Percentiles rank a stretch among this genome's conserved stretches.
phyloP scores from a whole-genome alignment of 2,888 invertebrate species.

The Sericinus montela region DNA sequence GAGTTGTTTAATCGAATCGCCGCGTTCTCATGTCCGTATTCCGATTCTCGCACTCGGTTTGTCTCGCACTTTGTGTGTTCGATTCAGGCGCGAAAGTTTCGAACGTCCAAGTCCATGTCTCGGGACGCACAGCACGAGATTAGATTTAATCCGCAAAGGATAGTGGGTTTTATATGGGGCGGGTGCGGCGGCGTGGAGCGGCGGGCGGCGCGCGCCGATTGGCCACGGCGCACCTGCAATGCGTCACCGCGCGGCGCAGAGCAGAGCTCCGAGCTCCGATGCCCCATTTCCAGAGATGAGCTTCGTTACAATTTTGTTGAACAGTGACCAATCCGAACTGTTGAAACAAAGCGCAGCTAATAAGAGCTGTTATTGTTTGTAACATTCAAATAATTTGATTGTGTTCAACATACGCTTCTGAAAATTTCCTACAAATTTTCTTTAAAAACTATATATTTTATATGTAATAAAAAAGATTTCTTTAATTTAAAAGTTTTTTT shows the following conservation, averaged over 20 bases:
- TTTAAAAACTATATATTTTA: too few species aligned
- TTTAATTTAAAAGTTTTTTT: too few species aligned
- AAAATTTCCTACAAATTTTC: too few species aligned
- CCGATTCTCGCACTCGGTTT: constrained; percentile 39
- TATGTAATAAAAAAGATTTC: too few species aligned
- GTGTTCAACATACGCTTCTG: too few species aligned
- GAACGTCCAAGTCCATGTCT: constrained; percentile 74
- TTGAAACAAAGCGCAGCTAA: constrained; percentile 9
- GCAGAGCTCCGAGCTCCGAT: constrained; percentile 38
- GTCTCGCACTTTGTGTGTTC: constrained; percentile 39
- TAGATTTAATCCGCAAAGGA: constrained; percentile 82
- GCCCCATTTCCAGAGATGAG: constrained; percentile 46
- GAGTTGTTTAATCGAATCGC: constrained; percentile 68
- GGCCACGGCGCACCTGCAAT: constrained; percentile 91
- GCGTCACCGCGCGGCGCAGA: constrained; percentile 81
- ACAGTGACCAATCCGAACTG: constrained; percentile 31
- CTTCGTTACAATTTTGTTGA: constrained; percentile 16
- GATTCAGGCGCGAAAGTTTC: constrained; percentile 52
- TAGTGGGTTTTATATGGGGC: constrained; percentile 83
- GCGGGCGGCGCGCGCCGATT: constrained; percentile 85
- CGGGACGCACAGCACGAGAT: constrained; percentile 74
- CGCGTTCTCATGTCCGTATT: constrained; percentile 67
- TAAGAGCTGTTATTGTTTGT: not conserved
- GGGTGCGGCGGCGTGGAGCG: constrained; percentile 88
- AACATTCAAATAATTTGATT: too few species aligned